Percentiles rank a stretch among this genome's conserved stretches.
These are phyloP conservation scores for Ctena decussata DNA, from an alignment of 2,888 invertebrate species.

Conservation along the genomic window DNA sequence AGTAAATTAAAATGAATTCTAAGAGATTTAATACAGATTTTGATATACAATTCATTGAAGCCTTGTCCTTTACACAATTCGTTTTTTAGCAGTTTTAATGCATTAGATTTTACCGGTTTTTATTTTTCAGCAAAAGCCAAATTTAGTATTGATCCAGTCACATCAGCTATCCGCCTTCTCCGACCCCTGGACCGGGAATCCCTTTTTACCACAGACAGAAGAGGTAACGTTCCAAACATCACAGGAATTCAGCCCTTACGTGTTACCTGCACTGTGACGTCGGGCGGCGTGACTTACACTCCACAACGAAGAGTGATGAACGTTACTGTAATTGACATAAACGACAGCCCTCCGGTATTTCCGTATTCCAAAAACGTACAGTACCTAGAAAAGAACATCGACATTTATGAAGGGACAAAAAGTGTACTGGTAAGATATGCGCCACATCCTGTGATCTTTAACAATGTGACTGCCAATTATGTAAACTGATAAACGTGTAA, in stretches of 20 bases:
- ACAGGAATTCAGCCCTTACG: conserved; percentile 50
- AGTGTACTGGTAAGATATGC: neutral
- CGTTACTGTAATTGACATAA: conserved; percentile 44
- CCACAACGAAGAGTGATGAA: conserved; percentile 24
- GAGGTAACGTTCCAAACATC: conserved; percentile 1
- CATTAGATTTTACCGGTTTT: neutral
- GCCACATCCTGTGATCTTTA: too few species aligned
- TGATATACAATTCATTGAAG: too few species aligned
- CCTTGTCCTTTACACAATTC: too few species aligned
- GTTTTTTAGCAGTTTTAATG: too few species aligned
- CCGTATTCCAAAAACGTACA: conserved; percentile 9
- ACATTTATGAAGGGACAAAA: neutral
- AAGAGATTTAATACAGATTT: too few species aligned
- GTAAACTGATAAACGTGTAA: too few species aligned
- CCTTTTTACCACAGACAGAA: neutral
- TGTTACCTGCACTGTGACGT: conserved; percentile 52
- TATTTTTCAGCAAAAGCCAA: conserved; percentile 45
- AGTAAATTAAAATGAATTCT: too few species aligned
- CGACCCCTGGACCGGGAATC: conserved; percentile 51
- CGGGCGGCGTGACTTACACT: neutral
- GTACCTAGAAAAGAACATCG: conserved; percentile 17
- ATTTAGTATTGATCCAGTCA: conserved; percentile 28
- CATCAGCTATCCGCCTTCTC: conserved; percentile 44
- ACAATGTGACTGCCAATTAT: too few species aligned
- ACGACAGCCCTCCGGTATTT: conserved; percentile 56